Conservation (phyloP, 92 coral and sea anemone genomes). For the Nematostella vectensis region DNA sequence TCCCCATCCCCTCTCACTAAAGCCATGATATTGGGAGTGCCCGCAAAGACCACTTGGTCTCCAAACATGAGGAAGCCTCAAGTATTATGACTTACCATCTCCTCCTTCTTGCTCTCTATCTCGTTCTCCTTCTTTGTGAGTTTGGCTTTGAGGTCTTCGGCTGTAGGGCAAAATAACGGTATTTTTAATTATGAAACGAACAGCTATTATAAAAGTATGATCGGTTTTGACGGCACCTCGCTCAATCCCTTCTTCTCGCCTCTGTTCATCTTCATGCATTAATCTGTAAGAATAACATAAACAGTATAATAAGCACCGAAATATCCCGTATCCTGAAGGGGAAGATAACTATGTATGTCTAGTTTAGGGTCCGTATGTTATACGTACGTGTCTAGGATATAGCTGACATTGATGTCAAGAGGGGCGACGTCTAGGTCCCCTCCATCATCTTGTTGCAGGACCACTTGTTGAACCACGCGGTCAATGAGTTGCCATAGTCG, state of each 20-base stretch:
- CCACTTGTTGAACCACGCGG: constrained; percentile 88
- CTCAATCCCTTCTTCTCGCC: constrained; percentile 70
- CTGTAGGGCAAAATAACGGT: constrained; percentile 14
- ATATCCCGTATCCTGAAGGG: no score
- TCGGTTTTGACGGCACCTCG: constrained; percentile 34
- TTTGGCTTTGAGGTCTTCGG: constrained; percentile 75
- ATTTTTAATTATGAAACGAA: not conserved
- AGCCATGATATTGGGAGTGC: no score
- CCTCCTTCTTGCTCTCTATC: constrained; percentile 74
- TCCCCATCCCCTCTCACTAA: no score
- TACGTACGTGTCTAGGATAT: constrained; percentile 87
- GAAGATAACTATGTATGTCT: no score
- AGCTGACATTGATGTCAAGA: constrained; percentile 83
- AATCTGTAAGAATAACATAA: constrained; percentile 30
- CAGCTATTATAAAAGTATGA: not conserved
- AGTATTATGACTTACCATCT: constrained; percentile 84
- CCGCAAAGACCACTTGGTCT: no score
- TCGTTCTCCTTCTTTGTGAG: constrained; percentile 76
- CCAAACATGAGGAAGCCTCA: no score
- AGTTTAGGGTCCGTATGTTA: no score
- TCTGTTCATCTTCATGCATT: constrained; percentile 67
- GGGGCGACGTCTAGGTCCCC: constrained; percentile 96
- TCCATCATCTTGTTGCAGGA: constrained; percentile 88
- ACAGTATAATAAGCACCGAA: no score
- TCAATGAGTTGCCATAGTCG: constrained; percentile 95